A percentile compares a stretch with the other conserved stretches of the same genome.
Conservation (phyloP, 1,140 invertebrate genomes). For the Pseudomyrmex flavicornis region DNA sequence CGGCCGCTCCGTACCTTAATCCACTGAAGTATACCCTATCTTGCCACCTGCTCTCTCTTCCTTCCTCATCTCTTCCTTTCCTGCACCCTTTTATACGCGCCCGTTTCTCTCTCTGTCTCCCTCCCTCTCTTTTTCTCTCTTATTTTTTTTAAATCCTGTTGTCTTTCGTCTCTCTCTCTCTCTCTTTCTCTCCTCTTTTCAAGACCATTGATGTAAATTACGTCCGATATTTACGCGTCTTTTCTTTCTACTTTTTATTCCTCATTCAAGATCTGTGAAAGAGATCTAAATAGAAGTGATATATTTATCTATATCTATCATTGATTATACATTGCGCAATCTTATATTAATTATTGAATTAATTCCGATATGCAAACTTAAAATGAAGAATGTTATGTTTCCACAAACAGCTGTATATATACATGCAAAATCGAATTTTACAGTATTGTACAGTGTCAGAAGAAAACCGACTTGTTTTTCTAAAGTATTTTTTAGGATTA, state of each 20-base stretch:
- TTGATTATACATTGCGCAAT: slow-evolving; percentile 19
- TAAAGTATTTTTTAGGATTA: background rate
- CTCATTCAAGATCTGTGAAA: background rate
- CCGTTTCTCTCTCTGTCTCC: slow-evolving; percentile 9
- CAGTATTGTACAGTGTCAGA: slow-evolving; percentile 4
- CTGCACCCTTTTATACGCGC: slow-evolving; percentile 21
- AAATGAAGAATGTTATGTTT: background rate
- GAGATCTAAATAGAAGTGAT: slow-evolving; percentile 42
- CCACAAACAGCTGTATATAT: background rate
- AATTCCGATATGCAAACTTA: slow-evolving; percentile 22
- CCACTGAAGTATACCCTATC: slow-evolving; percentile 80
- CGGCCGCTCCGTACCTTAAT: slow-evolving; percentile 82
- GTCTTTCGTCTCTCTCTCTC: slow-evolving; percentile 37
- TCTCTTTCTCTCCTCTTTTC: slow-evolving; percentile 16
- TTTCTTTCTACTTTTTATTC: slow-evolving; percentile 23
- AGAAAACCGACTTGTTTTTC: slow-evolving; percentile 2
- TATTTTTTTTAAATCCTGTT: background rate
- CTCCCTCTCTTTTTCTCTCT: background rate
- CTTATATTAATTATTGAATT: slow-evolving; percentile 28
- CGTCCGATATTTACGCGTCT: slow-evolving; percentile 64
- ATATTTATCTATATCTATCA: background rate
- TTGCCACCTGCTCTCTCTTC: slow-evolving; percentile 81
- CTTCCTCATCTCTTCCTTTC: slow-evolving; percentile 62
- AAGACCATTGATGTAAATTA: slow-evolving; percentile 67
- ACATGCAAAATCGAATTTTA: background rate